Evolutionary conservation across 2,113 vertebrate genomes (phyloP), one percentile per base, ranked within the genome.

Genomic region (Eidolon helvum): DNA sequence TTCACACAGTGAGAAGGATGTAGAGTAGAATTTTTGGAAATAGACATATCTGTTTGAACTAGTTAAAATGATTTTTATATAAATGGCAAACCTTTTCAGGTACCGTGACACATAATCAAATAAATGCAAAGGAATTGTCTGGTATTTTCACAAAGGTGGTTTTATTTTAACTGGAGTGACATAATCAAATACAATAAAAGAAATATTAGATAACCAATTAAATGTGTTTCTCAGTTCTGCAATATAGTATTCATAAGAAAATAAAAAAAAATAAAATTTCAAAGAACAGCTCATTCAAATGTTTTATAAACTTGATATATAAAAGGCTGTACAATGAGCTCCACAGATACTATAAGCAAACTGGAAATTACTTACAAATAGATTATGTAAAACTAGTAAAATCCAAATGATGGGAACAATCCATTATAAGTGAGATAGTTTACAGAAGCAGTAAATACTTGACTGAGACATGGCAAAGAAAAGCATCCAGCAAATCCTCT

Each of bases 101-200:
- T 55, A 4, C 33, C 26, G 5, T 72, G 35, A 84, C 65, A 45
- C 33, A 50, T 45, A 63, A 57, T 26, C 53, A 87, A 97, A 95
- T 83, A 93, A 87, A 19, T 84, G 45, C 59, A 93, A 93, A 96
- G 79, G 84, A 87, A 93, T 10, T 10, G 14, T 57, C 50, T 88
- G n/a, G 68, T 90, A 53, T 78, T 98, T 98, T 96, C 97, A 98
- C 77, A 97, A 98, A 93, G 96, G 96, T 98, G 96, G 38, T 98
- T 99, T 99, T 99, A 99, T 98, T 99, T 98, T 87, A 88, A 97
- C 86, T 87, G 91, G 63, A 71, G 94, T 94, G 82, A 90, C 84
- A 93, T 78, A 85, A 93, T 94, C 97, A 98, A 98, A 97, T 97
- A 94, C 84, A 97, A 97, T 77, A 79, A 94, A 94, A 94, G 90